Conservation (phyloP, 2,113 vertebrate species). For the Myodes glareolus region DNA sequence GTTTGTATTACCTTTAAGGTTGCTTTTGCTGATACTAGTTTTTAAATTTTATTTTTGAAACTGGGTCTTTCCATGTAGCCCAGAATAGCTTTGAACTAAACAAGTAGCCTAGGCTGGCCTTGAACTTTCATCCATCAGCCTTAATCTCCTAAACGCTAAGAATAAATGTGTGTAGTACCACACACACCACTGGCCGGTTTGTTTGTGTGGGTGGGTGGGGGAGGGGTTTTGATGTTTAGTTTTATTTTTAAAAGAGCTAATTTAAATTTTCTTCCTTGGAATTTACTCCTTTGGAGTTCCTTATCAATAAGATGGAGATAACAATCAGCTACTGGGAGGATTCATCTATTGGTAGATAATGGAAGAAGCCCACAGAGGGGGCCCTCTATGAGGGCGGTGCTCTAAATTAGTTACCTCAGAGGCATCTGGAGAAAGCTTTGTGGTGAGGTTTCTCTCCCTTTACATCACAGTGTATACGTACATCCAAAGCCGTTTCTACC, state of each 20-base stretch:
- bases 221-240: background rate
- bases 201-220: background rate
- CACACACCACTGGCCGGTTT: background rate
- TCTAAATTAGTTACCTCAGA: background rate
- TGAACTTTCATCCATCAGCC: background rate
- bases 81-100: background rate
- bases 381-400: background rate
- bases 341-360: background rate
- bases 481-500: slow-evolving; percentile 97
- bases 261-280: background rate
- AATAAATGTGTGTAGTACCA: background rate
- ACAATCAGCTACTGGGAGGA: background rate
- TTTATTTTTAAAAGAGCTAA: background rate
- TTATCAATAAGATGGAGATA: background rate
- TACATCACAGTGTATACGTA: slow-evolving; percentile 92
- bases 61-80: background rate
- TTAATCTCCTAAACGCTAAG: background rate
- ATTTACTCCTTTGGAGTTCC: background rate
- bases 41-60: background rate
- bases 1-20: background rate
- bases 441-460: background rate
- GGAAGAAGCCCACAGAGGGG: background rate
- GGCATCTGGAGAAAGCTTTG: background rate
- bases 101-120: background rate
- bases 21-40: background rate